These are phyloP conservation scores for Catostomus latipinnis DNA, from an alignment of 2,797 vertebrate genomes.

Conservation along the genomic window DNA sequence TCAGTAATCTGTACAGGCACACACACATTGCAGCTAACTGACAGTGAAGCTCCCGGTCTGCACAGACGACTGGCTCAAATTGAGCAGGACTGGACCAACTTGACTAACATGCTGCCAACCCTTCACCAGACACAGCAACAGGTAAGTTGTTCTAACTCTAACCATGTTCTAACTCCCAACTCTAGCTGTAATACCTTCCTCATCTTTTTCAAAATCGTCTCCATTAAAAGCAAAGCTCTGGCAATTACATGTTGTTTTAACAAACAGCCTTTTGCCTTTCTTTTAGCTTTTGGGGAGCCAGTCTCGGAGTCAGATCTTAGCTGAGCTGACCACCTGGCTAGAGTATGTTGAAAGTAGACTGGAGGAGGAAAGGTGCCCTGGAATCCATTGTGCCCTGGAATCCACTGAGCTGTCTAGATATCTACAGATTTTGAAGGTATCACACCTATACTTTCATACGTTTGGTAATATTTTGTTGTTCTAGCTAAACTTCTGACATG, in stretches of 20 bases:
- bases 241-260: neutral
- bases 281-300: slow-evolving; percentile 78
- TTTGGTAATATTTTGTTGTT: neutral
- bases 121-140: slow-evolving; percentile 85
- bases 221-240: no score
- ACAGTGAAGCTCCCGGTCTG: slow-evolving; percentile 77
- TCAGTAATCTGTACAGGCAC: slow-evolving; percentile 77
- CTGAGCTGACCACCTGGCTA: slow-evolving; percentile 83
- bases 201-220: no score
- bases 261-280: neutral
- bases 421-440: slow-evolving; percentile 84
- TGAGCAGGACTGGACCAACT: slow-evolving; percentile 83
- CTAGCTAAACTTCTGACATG: neutral
- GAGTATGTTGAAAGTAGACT: slow-evolving; percentile 69
- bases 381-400: slow-evolving; percentile 54
- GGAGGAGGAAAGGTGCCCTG: slow-evolving; percentile 59
- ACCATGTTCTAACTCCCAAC: no score
- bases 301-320: slow-evolving; percentile 80
- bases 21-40: slow-evolving; percentile 82
- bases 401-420: slow-evolving; percentile 70
- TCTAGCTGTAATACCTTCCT: neutral
- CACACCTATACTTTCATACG: neutral
- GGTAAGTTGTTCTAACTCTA: slow-evolving; percentile 66
- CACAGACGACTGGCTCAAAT: slow-evolving; percentile 77
- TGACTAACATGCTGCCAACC: slow-evolving; percentile 78